Evolutionary conservation across 2,113 vertebrate species (phyloP), one percentile per base, ranked within the genome.

Genomic region (Sula dactylatra): DNA sequence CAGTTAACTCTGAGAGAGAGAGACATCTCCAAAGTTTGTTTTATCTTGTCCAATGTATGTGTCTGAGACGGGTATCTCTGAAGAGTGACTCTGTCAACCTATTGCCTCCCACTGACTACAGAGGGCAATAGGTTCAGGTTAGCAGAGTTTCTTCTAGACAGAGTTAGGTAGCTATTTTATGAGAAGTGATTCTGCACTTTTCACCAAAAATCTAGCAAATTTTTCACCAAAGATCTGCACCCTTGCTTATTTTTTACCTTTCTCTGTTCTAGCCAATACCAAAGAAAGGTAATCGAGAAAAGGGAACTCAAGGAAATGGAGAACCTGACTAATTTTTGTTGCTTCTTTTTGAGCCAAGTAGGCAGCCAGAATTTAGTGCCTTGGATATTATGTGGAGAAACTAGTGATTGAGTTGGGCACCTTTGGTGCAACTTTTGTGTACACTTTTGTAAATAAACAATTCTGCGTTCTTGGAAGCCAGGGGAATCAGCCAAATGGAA

Each of bases 341-440:
- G 50, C 20, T 62, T 2, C 2, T 65, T 92, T 88, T 73, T 92
- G 45, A 69, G 18, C 54, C 77, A 36, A 88, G 36, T 29, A 62
- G 25, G 21, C 40, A 93, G 16, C 6, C 31, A 45, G 86, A 83
- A 73, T 81, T 55, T 73, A 61, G 29, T 72, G 45, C 34, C 24
- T 73, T 56, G 34, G 27, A 49, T 15, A 5, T 86, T 56, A 34
- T 11, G 16, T 55, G 22, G 34, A 71, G 15, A 26, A 85, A 42
- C 16, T 32, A 61, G 18, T 27, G 26, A 76, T 7, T 3, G 11
- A 87, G 20, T 10, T 0, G 0, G 36, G 38, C 11, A 27, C 26
- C n/a, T 93, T 67, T 67, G 32, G 38, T 72, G 31, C 42, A 83
- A 42, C 13, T 58, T 83, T 6, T 62, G 6, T 42, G 29, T 50